Evolutionary conservation across 2,888 invertebrate genomes (phyloP).

Genomic region (Tridacna gigas): DNA sequence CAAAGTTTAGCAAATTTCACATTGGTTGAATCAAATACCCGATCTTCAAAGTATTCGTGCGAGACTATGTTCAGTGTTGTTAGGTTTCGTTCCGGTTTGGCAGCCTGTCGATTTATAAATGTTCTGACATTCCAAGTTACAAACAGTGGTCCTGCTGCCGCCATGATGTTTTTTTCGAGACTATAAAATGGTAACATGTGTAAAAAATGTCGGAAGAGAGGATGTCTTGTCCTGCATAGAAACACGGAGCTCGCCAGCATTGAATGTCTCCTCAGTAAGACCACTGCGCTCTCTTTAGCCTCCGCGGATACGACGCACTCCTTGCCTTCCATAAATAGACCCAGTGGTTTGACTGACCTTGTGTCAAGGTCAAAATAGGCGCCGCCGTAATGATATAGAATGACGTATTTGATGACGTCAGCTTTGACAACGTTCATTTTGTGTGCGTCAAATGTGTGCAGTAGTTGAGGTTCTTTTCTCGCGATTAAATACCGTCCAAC

Average conservation of each 20-base stretch:
- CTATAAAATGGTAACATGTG: conserved; percentile 1
- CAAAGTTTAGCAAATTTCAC: conserved; percentile 15
- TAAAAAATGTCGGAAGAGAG: not conserved
- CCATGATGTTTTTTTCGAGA: conserved; percentile 10
- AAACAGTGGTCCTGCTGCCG: conserved; percentile 13
- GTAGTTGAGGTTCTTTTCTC: not conserved
- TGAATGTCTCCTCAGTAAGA: not conserved
- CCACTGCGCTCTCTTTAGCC: not conserved
- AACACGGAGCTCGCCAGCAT: conserved; percentile 6
- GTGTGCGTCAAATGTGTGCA: not conserved
- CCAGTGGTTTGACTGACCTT: not conserved
- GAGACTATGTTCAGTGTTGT: not conserved
- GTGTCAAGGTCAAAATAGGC: conserved; percentile 14
- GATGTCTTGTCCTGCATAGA: not conserved
- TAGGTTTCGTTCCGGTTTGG: not conserved
- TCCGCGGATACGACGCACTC: not conserved
- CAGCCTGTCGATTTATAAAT: not conserved
- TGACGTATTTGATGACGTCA: not conserved
- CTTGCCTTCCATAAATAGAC: not conserved
- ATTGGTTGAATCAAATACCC: not conserved
- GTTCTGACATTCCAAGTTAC: conserved; percentile 2
- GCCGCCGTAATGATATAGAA: conserved; percentile 18
- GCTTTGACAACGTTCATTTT: conserved; percentile 3
- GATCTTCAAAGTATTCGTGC: conserved; percentile 7
- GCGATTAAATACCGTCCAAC: not conserved